Evolutionary conservation across 2,888 invertebrate genomes (phyloP), one percentile per base, ranked within the genome.

Genomic region (Epistrophe grossulariae): DNA sequence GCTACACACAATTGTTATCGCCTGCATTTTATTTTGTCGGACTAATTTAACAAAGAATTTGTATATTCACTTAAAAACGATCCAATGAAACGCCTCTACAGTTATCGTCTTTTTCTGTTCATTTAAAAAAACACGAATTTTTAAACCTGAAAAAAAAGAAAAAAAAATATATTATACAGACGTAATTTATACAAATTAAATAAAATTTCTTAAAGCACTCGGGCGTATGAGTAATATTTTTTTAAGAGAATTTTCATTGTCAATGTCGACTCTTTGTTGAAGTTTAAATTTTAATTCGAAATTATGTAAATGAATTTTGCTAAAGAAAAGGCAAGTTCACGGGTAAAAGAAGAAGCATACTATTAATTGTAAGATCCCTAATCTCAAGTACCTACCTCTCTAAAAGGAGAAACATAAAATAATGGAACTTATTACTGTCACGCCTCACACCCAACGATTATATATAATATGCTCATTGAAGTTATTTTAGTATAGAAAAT

Each of bases 1-100:
- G 24, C 82, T 83, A 59, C 87, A 87, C 40, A 60, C 74, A 76
- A 87, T 74, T 71, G 87, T 43, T 68, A 87, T 66, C 76, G 82
- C 82, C 74, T 87, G 87, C 87, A 87, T 87, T 48, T 11, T 55
- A 19, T 11, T 50, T 11, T 40, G 7, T 11, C 6, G 1, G 11
- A 38, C 78, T 48, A 60, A 77, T 57, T 72, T 31, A 71, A 43
- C 52, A 19, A 24, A 43, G 40, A 50, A 28, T 19, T 17, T 40
- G n/a, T n/a, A n/a, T 43, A 52, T 48, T 31, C 31, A 45, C 66
- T 7, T 43, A 38, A 62, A 70, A 59, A 55, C 24, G 8, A 45
- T 48, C 28, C 55, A 43, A 31, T 57, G 8, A 28, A 52, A 70
- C n/a, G 48, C 10, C n/a, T 40, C 13, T 4, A 11, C 38, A 64